Conservation (phyloP, 2,888 invertebrate species). For the Drosophila nr. perissopoda region DNA sequence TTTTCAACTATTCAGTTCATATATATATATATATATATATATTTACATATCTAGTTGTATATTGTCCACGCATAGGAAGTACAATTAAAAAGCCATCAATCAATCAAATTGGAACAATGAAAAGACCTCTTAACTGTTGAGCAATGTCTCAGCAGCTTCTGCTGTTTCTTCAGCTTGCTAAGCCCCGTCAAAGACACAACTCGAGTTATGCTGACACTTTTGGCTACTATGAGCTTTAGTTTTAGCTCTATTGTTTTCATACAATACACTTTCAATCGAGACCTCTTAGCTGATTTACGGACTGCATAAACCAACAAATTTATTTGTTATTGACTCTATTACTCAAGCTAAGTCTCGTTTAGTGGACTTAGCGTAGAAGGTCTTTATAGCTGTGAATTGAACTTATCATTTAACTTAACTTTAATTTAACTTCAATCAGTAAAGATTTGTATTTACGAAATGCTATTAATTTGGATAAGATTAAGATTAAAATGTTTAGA, state of each 20-base stretch:
- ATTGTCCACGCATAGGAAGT: slow-evolving; percentile 10
- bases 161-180: slow-evolving; percentile 4
- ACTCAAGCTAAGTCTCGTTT: neutral
- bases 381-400: neutral
- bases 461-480: neutral
- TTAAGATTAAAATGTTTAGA: neutral
- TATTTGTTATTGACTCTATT: neutral
- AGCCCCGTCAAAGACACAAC: neutral
- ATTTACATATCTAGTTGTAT: neutral
- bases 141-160: slow-evolving; percentile 34
- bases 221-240: slow-evolving; percentile 12
- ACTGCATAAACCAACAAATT: neutral
- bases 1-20: slow-evolving; percentile 33
- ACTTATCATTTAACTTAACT: neutral
- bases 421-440: neutral
- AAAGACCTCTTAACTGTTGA: slow-evolving; percentile 15
- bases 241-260: slow-evolving; percentile 9
- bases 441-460: neutral
- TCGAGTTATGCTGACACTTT: slow-evolving; percentile 21
- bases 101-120: slow-evolving; percentile 27
- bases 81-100: slow-evolving; percentile 57
- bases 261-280: neutral
- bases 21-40: neutral
- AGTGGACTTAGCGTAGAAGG: neutral
- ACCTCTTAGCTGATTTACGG: neutral